Evolutionary conservation across 2,888 invertebrate genomes (phyloP), one percentile per base, ranked within the genome.

Genomic region (Melieria picta): DNA sequence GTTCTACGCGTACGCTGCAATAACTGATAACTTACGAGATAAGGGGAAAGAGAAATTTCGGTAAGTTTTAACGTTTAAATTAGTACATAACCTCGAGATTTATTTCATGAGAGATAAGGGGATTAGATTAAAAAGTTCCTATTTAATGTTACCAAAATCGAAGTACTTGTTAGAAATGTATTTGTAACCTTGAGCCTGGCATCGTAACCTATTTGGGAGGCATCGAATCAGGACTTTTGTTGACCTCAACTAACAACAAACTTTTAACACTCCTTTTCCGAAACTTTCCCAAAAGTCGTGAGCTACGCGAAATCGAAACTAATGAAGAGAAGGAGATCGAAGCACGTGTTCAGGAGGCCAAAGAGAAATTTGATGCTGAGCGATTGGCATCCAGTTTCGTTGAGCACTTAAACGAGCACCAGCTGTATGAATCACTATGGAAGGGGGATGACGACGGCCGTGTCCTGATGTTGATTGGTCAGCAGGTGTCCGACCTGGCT

Each of bases 331-430:
- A 89, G 47, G 91, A 91, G 79, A 88, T 89, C 72, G 85, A 88
- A 16, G 89, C 89, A 77, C 86, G 89, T 11, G 88, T 89, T 52
- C 86, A 88, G 70, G 74, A 87, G 61, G 88, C 88, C 0, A 88
- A 87, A 78, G 89, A 89, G 74, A 85, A 87, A 48, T 88, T 89
- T 0, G 90, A 89, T 79, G 90, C 91, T 2, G 89, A 89, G 72
- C 88, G 91, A 73, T 89, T 92, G 76, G 90, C 91, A 0, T 87
- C 89, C 69, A 93, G 94, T 47, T 95, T 93, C 80, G 93, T 95
- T 0, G 94, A 94, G 82, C 91, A 93, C 80, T 87, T 95, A 30
- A 91, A 92, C 77, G 91, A 90, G 0, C 90, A 91, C 65, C 90
- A 92, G 78, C 85, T 95, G 7, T 90, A 93, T 76, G 89, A 91